phyloP scores from a whole-genome alignment of 2,888 invertebrate species.

The Acleris emargana region DNA sequence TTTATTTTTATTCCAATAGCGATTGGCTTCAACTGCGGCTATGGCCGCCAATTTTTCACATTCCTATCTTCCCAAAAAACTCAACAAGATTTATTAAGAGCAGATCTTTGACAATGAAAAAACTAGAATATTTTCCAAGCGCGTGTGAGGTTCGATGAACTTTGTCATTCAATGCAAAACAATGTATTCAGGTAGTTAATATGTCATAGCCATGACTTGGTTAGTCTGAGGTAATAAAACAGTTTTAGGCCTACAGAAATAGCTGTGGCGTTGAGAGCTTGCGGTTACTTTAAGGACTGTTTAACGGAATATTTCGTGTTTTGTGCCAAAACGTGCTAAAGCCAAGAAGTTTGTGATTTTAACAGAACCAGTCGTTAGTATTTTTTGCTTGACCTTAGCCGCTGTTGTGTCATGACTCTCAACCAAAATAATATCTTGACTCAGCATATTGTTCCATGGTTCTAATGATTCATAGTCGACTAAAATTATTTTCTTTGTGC shows the following conservation, averaged over 20 bases:
- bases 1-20: too few relatives aligned
- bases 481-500: not conserved
- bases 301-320: conserved; percentile 17
- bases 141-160: conserved; percentile 57
- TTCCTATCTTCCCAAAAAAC: conserved; percentile 9
- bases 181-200: conserved; percentile 38
- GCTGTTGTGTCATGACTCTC: not conserved
- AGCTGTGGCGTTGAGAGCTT: conserved; percentile 34
- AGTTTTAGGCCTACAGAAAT: conserved; percentile 44
- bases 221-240: conserved; percentile 40
- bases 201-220: conserved; percentile 32
- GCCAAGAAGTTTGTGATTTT: conserved; percentile 12
- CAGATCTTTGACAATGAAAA: conserved; percentile 32
- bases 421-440: conserved; percentile 3
- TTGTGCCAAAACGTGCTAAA: conserved; percentile 26
- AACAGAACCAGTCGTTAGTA: not conserved
- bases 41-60: conserved; percentile 6
- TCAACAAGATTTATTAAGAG: conserved; percentile 19
- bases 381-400: not conserved
- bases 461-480: not conserved
- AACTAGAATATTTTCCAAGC: conserved; percentile 43
- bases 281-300: conserved; percentile 35
- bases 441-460: not conserved
- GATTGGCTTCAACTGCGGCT: not conserved
- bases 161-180: conserved; percentile 51